Base-by-base conservation (phyloP, 2,113 vertebrate genomes). In the Polypterus bichir region DNA sequence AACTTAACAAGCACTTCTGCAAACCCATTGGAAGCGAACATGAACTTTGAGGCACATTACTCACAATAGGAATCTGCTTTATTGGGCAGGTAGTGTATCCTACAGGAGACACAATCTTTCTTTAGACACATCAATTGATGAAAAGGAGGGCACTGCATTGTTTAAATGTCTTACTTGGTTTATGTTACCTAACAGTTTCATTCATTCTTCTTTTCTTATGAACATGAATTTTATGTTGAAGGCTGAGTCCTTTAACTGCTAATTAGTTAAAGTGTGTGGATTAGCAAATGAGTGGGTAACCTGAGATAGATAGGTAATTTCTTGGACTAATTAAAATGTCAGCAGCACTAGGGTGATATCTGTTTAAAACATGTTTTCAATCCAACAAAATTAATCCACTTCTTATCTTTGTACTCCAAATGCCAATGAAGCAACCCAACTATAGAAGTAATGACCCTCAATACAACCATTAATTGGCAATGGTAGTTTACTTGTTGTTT, bases 51-150 rank as follows among this genome's bases (percentile, higher is more conserved):
- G 58, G 55, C 62, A 63, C 65, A 61, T 66, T 59, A 53, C 52
- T 52, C 62, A 71, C 69, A 65, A 69, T 71, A 62, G 71, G 65
- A 71, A 51, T 7, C 48, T 49, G 45, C 60, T 5, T 10, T 11
- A 27, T 53, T 51, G 57, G 51, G 4, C 46, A 4, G 5, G 52
- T 54, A 62, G 46, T 1, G 9, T 48, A 59, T 71, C 56, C 7
- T 27, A 49, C 63, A 59, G 2, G 59, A 66, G 66, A 67, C 57
- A 68, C 64, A 57, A 51, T 66, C 60, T 64, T 46, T 54, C 54
- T n/a, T 3, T 3, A 46, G 58, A 60, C 62, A 60, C 49, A 11
- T 3, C 62, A 56, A 67, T 45, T 11, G 9, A 60, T 56, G 67
- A 7, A 65, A 63, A 44, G 11, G 58, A 65, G 52, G 2, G 5